Evolutionary conservation across 2,888 invertebrate species (phyloP).

Genomic region (Agonopterix alstromeriana): DNA sequence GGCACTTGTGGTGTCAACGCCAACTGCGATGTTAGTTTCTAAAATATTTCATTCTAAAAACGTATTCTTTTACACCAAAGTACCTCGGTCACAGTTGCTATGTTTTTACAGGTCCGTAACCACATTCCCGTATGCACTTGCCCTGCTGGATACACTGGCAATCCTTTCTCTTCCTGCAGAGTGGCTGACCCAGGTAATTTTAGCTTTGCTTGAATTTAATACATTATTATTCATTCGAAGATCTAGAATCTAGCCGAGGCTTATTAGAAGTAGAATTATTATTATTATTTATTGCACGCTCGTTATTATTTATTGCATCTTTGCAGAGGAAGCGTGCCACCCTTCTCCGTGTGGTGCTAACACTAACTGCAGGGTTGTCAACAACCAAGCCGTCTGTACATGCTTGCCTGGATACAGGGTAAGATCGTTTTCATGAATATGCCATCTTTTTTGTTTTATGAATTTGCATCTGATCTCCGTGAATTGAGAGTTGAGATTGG

Average conservation of each 20-base stretch:
- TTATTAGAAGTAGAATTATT: too few relatives aligned
- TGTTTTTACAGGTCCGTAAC: slow-evolving; percentile 71
- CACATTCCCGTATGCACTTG: slow-evolving; percentile 89
- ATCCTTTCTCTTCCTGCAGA: slow-evolving; percentile 84
- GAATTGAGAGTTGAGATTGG: too few relatives aligned
- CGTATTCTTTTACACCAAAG: neutral
- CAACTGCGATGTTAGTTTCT: slow-evolving; percentile 80
- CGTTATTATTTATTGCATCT: slow-evolving; percentile 1
- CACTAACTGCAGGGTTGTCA: slow-evolving; percentile 87
- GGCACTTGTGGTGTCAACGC: slow-evolving; percentile 86
- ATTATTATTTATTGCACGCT: neutral
- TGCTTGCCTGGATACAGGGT: slow-evolving; percentile 84
- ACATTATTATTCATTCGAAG: too few relatives aligned
- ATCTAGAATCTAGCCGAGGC: too few relatives aligned
- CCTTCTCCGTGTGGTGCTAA: slow-evolving; percentile 89
- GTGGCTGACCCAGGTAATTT: slow-evolving; percentile 84
- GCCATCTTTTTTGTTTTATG: neutral
- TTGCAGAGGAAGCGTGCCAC: slow-evolving; percentile 87
- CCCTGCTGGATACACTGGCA: slow-evolving; percentile 86
- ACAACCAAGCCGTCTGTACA: slow-evolving; percentile 86
- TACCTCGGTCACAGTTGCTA: neutral
- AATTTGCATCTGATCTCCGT: neutral
- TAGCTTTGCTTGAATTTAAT: too few relatives aligned
- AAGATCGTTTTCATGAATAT: slow-evolving; percentile 12
- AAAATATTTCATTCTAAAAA: neutral